Evolutionary conservation across 2,113 vertebrate genomes (phyloP), one percentile per base, ranked within the genome.

Genomic region (Martes martes): DNA sequence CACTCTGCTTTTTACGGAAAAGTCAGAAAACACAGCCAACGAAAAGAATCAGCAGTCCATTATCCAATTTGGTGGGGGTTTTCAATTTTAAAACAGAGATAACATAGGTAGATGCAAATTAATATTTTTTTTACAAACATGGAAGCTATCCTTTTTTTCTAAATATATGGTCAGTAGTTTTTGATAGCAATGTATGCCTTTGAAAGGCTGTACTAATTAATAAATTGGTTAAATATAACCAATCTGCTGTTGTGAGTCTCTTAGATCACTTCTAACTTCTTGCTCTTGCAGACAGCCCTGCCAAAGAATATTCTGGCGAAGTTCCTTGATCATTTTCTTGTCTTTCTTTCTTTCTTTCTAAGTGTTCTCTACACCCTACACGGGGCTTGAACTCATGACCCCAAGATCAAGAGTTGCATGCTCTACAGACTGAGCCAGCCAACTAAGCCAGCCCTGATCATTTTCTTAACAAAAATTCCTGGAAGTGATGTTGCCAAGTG

Each of bases 391-490:
- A 39, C 19, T 39, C 69, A 23, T 1, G 59, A 61, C 23, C 59
- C 59, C 59, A 24, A 11, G 59, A 61, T 61, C 59, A 61, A 61
- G 59, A 61, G 59, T 61, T 26, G 24, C 59, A 11, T 26, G 59
- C 10, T 26, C 59, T 8, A 61, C 10, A 3, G 3, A 73, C 36
- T 39, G n/a, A 73, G 36, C 69, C 19, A 57, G n/a, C 15, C 52
- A 55, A 55, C 52, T 16, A 55, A 55, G 52, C 52, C 16, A 55
- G 1, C 52, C 52, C 16, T 18, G 52, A 55, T 55, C 63, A 42
- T 89, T 97, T 96, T 74, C 86, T 95, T 61, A 81, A 97, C 86
- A 89, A 96, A 95, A 97, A 95, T 89, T 93, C 59, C 79, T 36
- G 63, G 59, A 86, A 59, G 23, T 79, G 31, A 47, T 78, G 24